Evolutionary conservation across 2,113 vertebrate genomes (phyloP), one percentile per base, ranked within the genome.

Genomic region (Vimba vimba): DNA sequence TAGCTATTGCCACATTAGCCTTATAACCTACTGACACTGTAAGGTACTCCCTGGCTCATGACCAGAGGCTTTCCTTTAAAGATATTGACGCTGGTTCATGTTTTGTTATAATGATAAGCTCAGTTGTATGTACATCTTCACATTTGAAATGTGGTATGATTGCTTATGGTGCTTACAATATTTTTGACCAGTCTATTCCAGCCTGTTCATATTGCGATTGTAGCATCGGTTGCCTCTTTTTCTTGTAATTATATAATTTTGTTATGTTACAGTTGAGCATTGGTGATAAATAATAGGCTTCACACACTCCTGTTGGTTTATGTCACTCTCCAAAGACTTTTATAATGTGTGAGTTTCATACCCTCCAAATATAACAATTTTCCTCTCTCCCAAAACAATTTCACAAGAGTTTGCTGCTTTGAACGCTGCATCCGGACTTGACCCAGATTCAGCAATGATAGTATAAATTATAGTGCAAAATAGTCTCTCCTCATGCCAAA

Each of bases 371-470:
- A 78, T 12, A 78, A 59, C 9, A 78, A 1, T 36, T 10, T 6
- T 30, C 50, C 75, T 57, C 27, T 23, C n/a, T 75, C n/a, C 71
- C 71, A 75, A 75, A 75, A 25, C 23, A 50, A 17, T 75, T 75
- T 43, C n/a, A 55, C 45, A 68, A 81, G 4, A n/a, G 25, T 66
- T 81, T 52, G 6, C 4, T 71, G 36, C 30, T 78, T 9, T 62
- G 39, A 79, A 33, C 11, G 33, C 59, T 75, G 23, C 25, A 27
- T 45, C 43, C 8, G 12, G 50, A 81, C 25, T n/a, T 23, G 23
- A 19, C 57, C 43, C 68, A 75, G 43, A 43, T 85, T 57, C 66
- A 87, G 55, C 77, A 81, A 17, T 27, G 71, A 75, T 17, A n/a
- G 71, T 50, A 25, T 75, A 27, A 75, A 50, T 25, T 50, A 50